phyloP scores from a whole-genome alignment of 2,888 invertebrate genomes.

The Nephrotoma guestfalica region DNA sequence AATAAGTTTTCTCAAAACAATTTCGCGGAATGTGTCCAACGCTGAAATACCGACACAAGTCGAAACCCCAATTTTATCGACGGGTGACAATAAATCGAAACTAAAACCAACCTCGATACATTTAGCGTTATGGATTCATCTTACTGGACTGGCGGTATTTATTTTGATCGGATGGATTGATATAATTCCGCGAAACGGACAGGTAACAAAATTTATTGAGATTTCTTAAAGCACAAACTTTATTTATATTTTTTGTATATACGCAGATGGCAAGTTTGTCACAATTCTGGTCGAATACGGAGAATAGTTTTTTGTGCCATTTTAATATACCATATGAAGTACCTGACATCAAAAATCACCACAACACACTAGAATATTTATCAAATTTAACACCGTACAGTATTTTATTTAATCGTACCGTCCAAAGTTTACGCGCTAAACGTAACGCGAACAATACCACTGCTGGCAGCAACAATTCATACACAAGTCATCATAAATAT shows the following conservation, averaged over 20 bases:
- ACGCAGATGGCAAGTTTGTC: slow-evolving; percentile 19
- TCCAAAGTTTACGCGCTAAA: slow-evolving; percentile 14
- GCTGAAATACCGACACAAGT: slow-evolving; percentile 12
- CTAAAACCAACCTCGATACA: slow-evolving; percentile 24
- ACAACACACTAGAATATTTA: slow-evolving; percentile 15
- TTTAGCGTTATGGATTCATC: slow-evolving; percentile 34
- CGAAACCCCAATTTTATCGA: slow-evolving; percentile 11
- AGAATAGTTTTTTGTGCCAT: slow-evolving; percentile 27
- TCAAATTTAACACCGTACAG: slow-evolving; percentile 16
- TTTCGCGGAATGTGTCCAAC: slow-evolving; percentile 37
- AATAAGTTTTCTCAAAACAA: slow-evolving; percentile 32
- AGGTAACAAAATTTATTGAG: slow-evolving; percentile 21
- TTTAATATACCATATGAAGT: slow-evolving; percentile 19
- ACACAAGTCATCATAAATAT: neutral
- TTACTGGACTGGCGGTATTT: slow-evolving; percentile 30
- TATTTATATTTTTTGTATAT: slow-evolving; percentile 2
- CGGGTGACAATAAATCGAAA: slow-evolving; percentile 12
- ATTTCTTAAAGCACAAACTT: neutral
- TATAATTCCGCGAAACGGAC: slow-evolving; percentile 36
- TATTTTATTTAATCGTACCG: slow-evolving; percentile 15
- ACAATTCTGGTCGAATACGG: slow-evolving; percentile 26
- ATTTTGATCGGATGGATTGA: slow-evolving; percentile 36
- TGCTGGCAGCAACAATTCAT: slow-evolving; percentile 6
- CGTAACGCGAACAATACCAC: slow-evolving; percentile 7
- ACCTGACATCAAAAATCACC: slow-evolving; percentile 9